These are phyloP conservation scores for Hydrozoanthus gracilis DNA, from an alignment of 92 coral and sea anemone species.

Conservation along the genomic window DNA sequence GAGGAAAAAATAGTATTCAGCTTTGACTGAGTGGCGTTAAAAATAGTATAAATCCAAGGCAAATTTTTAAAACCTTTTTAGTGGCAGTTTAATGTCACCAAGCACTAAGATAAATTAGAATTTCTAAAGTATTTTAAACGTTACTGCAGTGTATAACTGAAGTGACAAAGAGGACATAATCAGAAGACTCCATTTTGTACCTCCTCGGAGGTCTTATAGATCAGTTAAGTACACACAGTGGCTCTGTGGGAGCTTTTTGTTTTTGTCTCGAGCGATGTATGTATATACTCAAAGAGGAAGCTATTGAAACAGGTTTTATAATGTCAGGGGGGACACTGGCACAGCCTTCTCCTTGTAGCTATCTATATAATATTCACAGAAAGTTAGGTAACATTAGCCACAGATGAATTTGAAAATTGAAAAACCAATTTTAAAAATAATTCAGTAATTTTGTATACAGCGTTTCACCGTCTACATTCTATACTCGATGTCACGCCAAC, in stretches of 20 bases:
- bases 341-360: too few species aligned
- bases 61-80: too few species aligned
- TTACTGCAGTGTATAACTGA: too few species aligned
- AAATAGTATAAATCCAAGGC: too few species aligned
- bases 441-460: too few species aligned
- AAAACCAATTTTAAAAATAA: background rate
- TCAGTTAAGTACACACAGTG: conserved; percentile 28
- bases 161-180: too few species aligned
- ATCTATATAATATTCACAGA: too few species aligned
- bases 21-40: background rate
- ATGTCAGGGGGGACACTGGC: background rate
- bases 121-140: too few species aligned
- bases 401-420: background rate
- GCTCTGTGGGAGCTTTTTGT: background rate
- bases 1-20: background rate
- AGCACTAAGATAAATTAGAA: too few species aligned
- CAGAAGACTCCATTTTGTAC: background rate
- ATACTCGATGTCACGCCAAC: background rate
- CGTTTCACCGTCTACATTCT: too few species aligned
- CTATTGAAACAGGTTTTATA: background rate
- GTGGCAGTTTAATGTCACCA: too few species aligned
- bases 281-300: background rate
- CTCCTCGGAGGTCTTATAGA: conserved; percentile 44
- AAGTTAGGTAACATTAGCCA: too few species aligned
- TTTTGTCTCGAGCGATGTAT: background rate